Conservation (phyloP, 2,797 vertebrate species). For the Erethizon dorsatum region DNA sequence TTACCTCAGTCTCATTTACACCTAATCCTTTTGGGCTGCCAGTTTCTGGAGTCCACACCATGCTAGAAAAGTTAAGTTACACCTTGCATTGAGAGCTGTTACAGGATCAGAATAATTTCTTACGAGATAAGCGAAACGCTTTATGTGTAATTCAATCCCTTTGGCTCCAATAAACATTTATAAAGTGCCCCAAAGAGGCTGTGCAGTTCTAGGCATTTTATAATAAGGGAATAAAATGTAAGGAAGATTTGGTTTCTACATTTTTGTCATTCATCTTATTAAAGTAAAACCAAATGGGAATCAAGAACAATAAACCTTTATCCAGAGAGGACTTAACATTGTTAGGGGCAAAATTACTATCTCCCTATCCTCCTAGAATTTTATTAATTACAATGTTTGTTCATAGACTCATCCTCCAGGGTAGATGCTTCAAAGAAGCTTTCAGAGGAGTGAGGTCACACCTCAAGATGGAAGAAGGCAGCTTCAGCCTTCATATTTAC, state of each 20-base stretch:
- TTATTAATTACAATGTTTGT: slow-evolving; percentile 11
- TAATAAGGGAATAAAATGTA: slow-evolving; percentile 24
- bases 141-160: slow-evolving; percentile 72
- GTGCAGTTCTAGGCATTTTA: slow-evolving; percentile 66
- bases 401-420: background rate
- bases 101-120: slow-evolving; percentile 67
- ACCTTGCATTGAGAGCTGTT: slow-evolving; percentile 63
- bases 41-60: slow-evolving; percentile 60
- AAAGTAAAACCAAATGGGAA: slow-evolving; percentile 68
- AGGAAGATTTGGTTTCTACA: slow-evolving; percentile 62
- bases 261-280: slow-evolving; percentile 44
- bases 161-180: slow-evolving; percentile 75
- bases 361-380: background rate
- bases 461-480: background rate
- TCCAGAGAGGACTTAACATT: background rate
- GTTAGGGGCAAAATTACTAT: slow-evolving; percentile 20
- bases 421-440: slow-evolving; percentile 4
- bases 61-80: slow-evolving; percentile 70
- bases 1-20: slow-evolving; percentile 68
- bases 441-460: background rate
- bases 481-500: background rate
- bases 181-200: slow-evolving; percentile 49
- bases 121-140: slow-evolving; percentile 75
- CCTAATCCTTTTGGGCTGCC: slow-evolving; percentile 68
- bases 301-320: slow-evolving; percentile 57